Evolutionary conservation across 1,140 invertebrate species (phyloP), one percentile per base, ranked within the genome.

Genomic region (Drosophila arizonae): DNA sequence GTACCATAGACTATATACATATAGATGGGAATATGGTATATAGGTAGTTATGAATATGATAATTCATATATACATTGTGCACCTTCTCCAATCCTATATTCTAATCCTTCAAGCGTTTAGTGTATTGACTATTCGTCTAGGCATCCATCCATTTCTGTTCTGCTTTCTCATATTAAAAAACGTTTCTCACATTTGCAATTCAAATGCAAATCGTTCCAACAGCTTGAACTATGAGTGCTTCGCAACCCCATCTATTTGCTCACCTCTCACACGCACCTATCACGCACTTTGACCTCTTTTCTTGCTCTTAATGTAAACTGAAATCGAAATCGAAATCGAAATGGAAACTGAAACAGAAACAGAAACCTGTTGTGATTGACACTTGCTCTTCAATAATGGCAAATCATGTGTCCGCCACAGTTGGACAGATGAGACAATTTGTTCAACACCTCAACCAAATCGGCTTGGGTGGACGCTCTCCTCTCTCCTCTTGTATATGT

Each of bases 101-200:
- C 28, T 30, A 30, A 30, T 6, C 28, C 6, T 6, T 30, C 28
- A 30, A 30, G 2, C 1, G 9, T 9, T 9, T 6, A 50, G 48
- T 3, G 48, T 26, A 50, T 50, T 13, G 3, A 13, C 4, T 26
- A 24, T 24, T 50, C 48, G 48, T 50, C 10, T 13, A 5, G 15
- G 2, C 15, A 5, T 8, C 11, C 28, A 30, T 0, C 28, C 1
- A 6, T 30, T 46, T 1, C 24, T 50, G 10, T 21, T 2, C 57
- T 0, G 10, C 28, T 45, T 36, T 15, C 17, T 17, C 26, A n/a
- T 17, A 17, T 52, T 4, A 26, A 51, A 61, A 72, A 74, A 58
- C 64, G 71, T 52, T 74, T 63, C 13, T 36, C 66, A 64, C 60
- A 77, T 77, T 48, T 77, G 75, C 72, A 77, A 74, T 58, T 77